Conservation (phyloP, 2,113 vertebrate species). For the Synodontis membranacea region DNA sequence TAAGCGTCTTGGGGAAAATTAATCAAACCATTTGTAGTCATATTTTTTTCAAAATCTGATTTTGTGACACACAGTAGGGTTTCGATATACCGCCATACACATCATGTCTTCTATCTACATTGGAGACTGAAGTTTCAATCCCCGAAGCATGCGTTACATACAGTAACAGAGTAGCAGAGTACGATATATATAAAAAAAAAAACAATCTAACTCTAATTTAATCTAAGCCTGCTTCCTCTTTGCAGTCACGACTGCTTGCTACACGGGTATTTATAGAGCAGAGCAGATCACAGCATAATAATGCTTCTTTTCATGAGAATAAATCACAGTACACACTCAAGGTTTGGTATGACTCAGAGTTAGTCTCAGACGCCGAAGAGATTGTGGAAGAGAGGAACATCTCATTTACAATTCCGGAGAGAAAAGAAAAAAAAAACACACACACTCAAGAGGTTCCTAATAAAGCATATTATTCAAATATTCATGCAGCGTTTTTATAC, state of each 20-base stretch:
- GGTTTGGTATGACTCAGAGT: slow-evolving; percentile 6
- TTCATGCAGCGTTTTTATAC: background rate
- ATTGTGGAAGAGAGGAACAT: background rate
- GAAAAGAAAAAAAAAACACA: background rate
- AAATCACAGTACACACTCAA: background rate
- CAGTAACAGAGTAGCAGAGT: background rate
- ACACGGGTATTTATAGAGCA: slow-evolving; percentile 46
- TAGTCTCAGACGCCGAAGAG: background rate
- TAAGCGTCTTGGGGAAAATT: too few relatives aligned
- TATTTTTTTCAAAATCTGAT: background rate
- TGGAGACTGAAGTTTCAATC: background rate
- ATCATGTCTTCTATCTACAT: background rate
- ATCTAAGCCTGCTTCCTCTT: background rate
- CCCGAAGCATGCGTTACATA: background rate
- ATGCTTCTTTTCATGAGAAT: background rate
- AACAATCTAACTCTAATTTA: background rate
- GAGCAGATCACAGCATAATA: background rate
- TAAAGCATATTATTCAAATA: background rate
- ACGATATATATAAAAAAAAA: slow-evolving; percentile 2
- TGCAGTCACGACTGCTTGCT: slow-evolving; percentile 45
- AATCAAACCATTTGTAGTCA: background rate
- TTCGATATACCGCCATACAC: background rate
- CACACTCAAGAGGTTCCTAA: background rate
- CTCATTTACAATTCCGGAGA: background rate
- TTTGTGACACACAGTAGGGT: background rate